phyloP scores from a whole-genome alignment of 2,888 invertebrate species.

The Lasioglossum villosulum region DNA sequence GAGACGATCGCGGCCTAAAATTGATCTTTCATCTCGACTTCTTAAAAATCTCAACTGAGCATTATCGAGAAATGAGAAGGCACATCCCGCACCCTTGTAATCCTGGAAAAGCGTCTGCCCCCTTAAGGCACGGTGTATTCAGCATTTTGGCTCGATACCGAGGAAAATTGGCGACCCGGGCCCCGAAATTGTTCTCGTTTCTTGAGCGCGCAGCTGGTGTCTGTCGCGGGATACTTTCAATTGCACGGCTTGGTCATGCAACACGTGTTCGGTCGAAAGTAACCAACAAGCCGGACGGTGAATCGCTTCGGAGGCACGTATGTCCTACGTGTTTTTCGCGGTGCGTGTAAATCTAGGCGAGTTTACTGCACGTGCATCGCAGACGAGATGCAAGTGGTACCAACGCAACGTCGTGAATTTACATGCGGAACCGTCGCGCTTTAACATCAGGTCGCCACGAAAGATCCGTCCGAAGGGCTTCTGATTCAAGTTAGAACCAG shows the following conservation, averaged over 20 bases:
- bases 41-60: no score
- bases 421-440: slow-evolving; percentile 35
- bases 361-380: slow-evolving; percentile 44
- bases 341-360: slow-evolving; percentile 54
- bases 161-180: not conserved
- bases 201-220: not conserved
- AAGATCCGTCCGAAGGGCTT: not conserved
- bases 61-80: no score
- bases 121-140: not conserved
- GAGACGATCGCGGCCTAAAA: no score
- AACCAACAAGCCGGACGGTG: slow-evolving; percentile 21
- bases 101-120: no score
- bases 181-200: not conserved
- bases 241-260: slow-evolving; percentile 38
- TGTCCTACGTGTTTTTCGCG: slow-evolving; percentile 45
- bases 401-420: slow-evolving; percentile 33
- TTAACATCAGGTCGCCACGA: slow-evolving; percentile 23
- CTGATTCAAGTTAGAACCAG: not conserved
- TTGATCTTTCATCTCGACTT: no score
- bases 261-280: slow-evolving; percentile 48
- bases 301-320: slow-evolving; percentile 38
- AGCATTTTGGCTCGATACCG: not conserved
- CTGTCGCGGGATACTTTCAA: slow-evolving; percentile 28
- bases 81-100: no score
- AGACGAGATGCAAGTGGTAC: slow-evolving; percentile 4